Percentiles rank a stretch among this genome's conserved stretches.
These are phyloP conservation scores for Philaethria dido DNA, from an alignment of 2,888 invertebrate species.

Conservation along the genomic window DNA sequence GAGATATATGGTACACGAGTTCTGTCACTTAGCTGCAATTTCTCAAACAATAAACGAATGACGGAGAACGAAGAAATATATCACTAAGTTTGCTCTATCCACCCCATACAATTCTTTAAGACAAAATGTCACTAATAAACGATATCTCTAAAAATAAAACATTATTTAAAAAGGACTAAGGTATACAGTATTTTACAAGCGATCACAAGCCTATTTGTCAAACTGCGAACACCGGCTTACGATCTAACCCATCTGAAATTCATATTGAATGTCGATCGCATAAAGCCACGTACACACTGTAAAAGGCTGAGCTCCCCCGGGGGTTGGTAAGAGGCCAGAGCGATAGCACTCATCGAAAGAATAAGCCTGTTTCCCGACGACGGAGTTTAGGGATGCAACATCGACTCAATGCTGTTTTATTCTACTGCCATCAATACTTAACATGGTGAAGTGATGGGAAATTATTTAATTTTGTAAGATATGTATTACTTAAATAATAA, in stretches of 20 bases:
- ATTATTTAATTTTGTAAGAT: constrained; percentile 2
- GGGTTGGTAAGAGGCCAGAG: constrained; percentile 70
- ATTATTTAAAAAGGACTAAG: constrained; percentile 3
- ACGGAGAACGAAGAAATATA: neutral
- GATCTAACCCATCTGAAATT: constrained; percentile 81
- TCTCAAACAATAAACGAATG: too few species aligned
- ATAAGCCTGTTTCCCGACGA: constrained; percentile 83
- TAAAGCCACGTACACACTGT: constrained; percentile 76
- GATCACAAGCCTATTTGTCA: constrained; percentile 64
- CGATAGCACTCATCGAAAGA: constrained; percentile 80
- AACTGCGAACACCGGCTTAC: constrained; percentile 65
- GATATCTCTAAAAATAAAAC: neutral
- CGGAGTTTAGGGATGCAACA: constrained; percentile 79
- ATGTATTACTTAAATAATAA: neutral
- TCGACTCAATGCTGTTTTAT: constrained; percentile 81
- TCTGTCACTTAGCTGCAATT: too few species aligned
- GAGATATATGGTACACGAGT: too few species aligned
- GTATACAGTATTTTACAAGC: constrained; percentile 30
- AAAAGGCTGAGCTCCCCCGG: constrained; percentile 78
- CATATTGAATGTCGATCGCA: constrained; percentile 78
- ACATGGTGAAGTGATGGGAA: constrained; percentile 60
- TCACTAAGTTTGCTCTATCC: neutral
- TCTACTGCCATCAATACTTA: constrained; percentile 82
- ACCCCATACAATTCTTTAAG: neutral
- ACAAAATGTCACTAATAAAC: neutral